A percentile compares a stretch with the other conserved stretches of the same genome.
Conservation (phyloP, 2,113 vertebrate species). For the Cebidichthys violaceus region DNA sequence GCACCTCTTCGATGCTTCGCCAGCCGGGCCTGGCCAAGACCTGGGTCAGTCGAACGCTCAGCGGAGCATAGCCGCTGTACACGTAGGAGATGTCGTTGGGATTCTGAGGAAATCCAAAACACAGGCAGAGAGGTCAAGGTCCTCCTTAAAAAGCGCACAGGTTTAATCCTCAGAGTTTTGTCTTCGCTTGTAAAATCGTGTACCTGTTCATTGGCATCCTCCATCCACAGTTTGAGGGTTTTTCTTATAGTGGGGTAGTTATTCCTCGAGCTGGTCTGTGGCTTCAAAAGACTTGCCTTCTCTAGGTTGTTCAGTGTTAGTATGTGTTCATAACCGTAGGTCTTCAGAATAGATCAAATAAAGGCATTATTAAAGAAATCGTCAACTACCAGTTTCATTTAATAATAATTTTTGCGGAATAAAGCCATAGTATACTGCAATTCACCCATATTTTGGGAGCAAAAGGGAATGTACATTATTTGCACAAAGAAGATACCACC, state of each 20-base stretch:
- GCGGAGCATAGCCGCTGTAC: slow-evolving; percentile 96
- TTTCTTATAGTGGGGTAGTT: slow-evolving; percentile 97
- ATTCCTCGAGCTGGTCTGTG: slow-evolving; percentile 89
- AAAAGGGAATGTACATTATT: not conserved
- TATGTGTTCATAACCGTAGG: slow-evolving; percentile 95
- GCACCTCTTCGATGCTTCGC: slow-evolving; percentile 97
- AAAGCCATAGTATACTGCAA: not conserved
- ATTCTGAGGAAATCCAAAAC: slow-evolving; percentile 82
- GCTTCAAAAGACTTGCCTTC: slow-evolving; percentile 91
- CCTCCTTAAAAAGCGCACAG: not conserved
- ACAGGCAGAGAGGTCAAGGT: not conserved
- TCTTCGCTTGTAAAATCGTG: not conserved
- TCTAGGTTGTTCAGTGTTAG: slow-evolving; percentile 95
- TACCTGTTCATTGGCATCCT: slow-evolving; percentile 97
- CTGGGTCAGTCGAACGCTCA: slow-evolving; percentile 95
- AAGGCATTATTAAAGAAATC: not conserved
- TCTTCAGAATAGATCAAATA: slow-evolving; percentile 79
- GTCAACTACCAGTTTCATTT: not conserved
- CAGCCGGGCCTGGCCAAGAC: slow-evolving; percentile 94
- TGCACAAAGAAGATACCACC: not conserved
- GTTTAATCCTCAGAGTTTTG: not conserved
- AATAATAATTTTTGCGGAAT: not conserved
- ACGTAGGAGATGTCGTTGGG: slow-evolving; percentile 98
- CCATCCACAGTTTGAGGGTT: slow-evolving; percentile 97
- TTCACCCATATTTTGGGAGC: not conserved